Percentiles rank a stretch among this genome's conserved stretches.
Conservation (phyloP, 2,888 invertebrate genomes). For the Hetaerina titia region DNA sequence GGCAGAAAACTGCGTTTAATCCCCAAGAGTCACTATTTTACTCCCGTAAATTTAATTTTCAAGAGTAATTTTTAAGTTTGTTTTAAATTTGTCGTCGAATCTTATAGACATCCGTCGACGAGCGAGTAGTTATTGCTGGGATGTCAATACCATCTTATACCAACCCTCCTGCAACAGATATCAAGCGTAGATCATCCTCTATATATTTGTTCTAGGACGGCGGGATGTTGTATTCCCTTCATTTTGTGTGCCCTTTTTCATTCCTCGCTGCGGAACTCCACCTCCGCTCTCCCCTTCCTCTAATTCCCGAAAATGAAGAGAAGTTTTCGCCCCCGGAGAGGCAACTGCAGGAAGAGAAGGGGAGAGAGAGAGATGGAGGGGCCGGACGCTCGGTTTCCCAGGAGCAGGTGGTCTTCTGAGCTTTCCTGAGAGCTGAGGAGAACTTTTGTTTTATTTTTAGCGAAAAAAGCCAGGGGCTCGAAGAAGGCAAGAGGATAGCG, state of each 20-base stretch:
- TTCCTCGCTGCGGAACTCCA: no score
- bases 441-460: slow-evolving; percentile 30
- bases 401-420: slow-evolving; percentile 38
- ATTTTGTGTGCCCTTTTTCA: background rate
- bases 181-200: background rate
- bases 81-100: no score
- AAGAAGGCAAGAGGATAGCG: background rate
- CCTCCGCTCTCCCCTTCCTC: background rate
- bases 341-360: background rate
- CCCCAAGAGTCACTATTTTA: no score
- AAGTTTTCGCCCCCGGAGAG: background rate
- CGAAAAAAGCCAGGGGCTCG: background rate
- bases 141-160: no score
- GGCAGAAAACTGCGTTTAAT: no score
- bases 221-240: background rate
- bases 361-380: background rate
- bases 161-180: no score
- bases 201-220: background rate
- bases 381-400: background rate
- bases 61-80: no score
- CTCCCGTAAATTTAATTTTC: no score
- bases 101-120: no score
- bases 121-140: no score
- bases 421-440: slow-evolving; percentile 9
- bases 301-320: background rate